Conservation (phyloP, 2,888 invertebrate genomes). For the Eurytoma californica region DNA sequence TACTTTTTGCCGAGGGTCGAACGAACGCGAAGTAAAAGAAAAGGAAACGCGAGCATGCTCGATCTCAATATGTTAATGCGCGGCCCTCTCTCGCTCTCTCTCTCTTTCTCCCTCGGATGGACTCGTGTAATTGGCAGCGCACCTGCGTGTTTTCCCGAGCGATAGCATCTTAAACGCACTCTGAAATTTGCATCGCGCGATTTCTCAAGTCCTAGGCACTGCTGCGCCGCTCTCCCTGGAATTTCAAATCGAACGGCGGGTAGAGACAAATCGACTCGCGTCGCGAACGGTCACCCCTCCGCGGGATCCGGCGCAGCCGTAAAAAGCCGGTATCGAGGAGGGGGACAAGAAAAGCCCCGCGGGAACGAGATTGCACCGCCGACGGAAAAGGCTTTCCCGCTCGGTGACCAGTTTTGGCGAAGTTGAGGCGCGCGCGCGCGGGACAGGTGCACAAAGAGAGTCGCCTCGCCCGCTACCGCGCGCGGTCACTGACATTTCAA, state of each 20-base stretch:
- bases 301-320: neutral
- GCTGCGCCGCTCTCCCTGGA: neutral
- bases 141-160: neutral
- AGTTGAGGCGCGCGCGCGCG: slow-evolving; percentile 8
- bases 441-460: slow-evolving; percentile 21
- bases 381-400: neutral
- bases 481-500: slow-evolving; percentile 53
- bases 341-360: neutral
- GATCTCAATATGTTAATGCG: too few species aligned
- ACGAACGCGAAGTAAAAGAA: too few species aligned
- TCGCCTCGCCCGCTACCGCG: neutral
- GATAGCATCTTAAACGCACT: neutral
- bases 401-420: slow-evolving; percentile 23
- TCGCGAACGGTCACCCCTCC: neutral
- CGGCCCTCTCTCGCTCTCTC: neutral
- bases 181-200: slow-evolving; percentile 10
- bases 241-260: neutral
- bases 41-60: too few species aligned
- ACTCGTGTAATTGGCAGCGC: neutral
- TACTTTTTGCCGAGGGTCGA: too few species aligned
- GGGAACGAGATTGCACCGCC: neutral
- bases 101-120: too few species aligned
- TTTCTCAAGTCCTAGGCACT: neutral
- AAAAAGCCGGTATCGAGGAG: neutral
- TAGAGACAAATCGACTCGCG: slow-evolving; percentile 20